Base-by-base conservation (phyloP, 2,888 invertebrate genomes). In the Tetranychus truncatus region DNA sequence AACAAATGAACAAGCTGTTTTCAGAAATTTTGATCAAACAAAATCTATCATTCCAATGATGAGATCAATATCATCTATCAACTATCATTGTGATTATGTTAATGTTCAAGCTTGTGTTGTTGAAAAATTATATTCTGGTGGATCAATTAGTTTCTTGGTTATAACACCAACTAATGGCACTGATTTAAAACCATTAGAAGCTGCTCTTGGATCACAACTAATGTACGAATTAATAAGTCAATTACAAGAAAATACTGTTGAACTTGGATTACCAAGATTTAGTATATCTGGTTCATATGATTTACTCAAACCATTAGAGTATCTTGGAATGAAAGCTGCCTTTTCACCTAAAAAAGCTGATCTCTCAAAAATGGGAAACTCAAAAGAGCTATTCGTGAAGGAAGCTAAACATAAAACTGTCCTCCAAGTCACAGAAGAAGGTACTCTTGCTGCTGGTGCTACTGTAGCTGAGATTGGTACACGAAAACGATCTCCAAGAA, bases 341-440 rank as follows among this genome's bases (percentile, higher is more conserved):
- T 73, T 73, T 45, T 65, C 73, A 34, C 24, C 55, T 5, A n/a
- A 73, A 21, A 20, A 20, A 73, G 73, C 73, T 65, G 45, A 73
- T 73, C 34, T 73, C 65, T 65, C 55, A 5, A 46, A 73, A 55
- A 65, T 73, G 55, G 34, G 65, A 21, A 65, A 21, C 20, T 15
- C 20, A 9, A 73, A 73, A 21, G 73, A 73, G 45, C n/a, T 73
- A 9, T 73, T 73, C 20, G 73, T 73, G 8, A 46, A 65, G 5
- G 55, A 73, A n/a, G 55, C 65, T 21, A 73, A 65, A 5, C 73
- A 73, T 24, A 73, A 73, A 65, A 65, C 73, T n/a, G 65, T 65
- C 7, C 55, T 73, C 0, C 24, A 24, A 55, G 65, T 73, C 24
- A 55, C 34, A 15, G 73, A 73, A 21, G 65, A 73, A 55, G 73